Percentiles rank a stretch among this genome's conserved stretches.
Evolutionary conservation across 2,113 vertebrate genomes (phyloP).

Genomic region (Pontoporia blainvillei): DNA sequence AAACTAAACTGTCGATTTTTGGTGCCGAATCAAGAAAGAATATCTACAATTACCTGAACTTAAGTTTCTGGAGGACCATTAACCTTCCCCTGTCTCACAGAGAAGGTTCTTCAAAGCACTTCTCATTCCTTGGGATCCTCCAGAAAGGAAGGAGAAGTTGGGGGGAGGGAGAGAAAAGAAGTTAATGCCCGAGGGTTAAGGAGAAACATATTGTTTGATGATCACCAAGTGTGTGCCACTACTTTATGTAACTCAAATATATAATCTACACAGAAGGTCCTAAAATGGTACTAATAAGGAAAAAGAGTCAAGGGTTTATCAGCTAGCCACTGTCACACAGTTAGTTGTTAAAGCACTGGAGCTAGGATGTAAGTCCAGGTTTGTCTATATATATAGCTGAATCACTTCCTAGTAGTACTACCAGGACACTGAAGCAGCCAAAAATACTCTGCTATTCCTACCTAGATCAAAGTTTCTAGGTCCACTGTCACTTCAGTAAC

Average conservation of each 20-base stretch:
- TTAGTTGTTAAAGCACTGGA: neutral
- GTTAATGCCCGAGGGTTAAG: neutral
- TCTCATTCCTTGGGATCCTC: neutral
- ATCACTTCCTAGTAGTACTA: neutral
- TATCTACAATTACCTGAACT: neutral
- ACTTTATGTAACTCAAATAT: neutral
- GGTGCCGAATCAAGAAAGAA: neutral
- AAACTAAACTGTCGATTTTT: neutral
- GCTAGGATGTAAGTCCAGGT: neutral
- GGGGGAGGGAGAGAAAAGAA: neutral
- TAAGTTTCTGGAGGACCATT: neutral
- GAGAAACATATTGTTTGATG: neutral
- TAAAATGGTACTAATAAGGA: neutral
- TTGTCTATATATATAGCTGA: neutral
- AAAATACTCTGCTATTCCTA: neutral
- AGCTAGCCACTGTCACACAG: neutral
- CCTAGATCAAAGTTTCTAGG: neutral
- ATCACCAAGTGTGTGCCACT: neutral
- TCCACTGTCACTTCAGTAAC: neutral
- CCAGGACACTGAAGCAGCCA: neutral
- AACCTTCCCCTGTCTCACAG: neutral
- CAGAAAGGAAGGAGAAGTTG: neutral
- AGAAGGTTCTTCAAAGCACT: neutral
- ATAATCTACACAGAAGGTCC: neutral
- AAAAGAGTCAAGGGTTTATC: neutral